Evolutionary conservation across 2,113 vertebrate genomes (phyloP).

Genomic region (Amia ocellicauda): DNA sequence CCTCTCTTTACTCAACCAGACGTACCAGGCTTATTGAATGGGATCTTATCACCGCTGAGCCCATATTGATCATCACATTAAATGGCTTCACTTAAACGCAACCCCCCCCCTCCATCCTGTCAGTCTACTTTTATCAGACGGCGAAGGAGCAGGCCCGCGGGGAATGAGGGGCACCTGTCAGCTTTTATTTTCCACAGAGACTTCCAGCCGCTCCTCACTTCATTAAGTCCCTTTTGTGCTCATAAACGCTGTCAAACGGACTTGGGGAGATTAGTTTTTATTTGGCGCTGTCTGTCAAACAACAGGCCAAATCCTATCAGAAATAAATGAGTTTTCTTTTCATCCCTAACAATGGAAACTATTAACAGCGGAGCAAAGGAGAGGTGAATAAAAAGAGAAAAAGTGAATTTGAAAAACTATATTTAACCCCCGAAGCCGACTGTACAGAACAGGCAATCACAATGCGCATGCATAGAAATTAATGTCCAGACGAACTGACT

Average conservation of each 20-base stretch:
- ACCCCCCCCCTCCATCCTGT: neutral
- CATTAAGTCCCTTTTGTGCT: slow-evolving; percentile 3
- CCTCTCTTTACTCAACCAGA: neutral
- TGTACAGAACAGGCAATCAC: too few species aligned
- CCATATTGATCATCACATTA: slow-evolving; percentile 1
- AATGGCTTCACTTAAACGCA: neutral
- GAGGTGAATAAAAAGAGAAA: neutral
- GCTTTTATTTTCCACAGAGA: neutral
- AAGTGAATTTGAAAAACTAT: too few species aligned
- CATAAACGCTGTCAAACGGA: neutral
- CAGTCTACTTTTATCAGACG: neutral
- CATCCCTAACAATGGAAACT: neutral
- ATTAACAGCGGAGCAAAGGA: neutral
- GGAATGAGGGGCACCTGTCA: neutral
- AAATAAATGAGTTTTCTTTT: neutral
- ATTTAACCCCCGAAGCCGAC: too few species aligned
- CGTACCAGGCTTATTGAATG: slow-evolving; percentile 4
- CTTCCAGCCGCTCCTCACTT: neutral
- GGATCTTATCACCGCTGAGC: slow-evolving; percentile 2
- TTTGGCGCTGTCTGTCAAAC: slow-evolving; percentile 2
- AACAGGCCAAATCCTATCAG: neutral
- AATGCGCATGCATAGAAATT: too few species aligned
- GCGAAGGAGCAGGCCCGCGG: neutral
- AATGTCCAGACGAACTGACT: too few species aligned
- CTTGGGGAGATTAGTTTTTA: neutral